Base-by-base conservation (phyloP, 1,140 invertebrate species). In the Micrasema longulum region DNA sequence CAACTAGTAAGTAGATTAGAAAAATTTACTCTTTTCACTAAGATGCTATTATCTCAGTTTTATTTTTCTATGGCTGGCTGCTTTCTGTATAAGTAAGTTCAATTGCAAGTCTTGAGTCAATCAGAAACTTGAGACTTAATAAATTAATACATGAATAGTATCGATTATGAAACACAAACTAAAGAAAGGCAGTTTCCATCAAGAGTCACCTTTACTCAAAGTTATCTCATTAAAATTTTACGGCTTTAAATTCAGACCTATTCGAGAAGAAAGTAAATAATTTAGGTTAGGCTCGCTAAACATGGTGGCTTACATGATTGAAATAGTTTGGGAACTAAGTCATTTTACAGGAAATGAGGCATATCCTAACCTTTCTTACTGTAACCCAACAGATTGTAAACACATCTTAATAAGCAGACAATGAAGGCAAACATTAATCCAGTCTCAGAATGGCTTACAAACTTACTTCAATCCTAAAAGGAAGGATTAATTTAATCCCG, bases 291-390 rank as follows among this genome's bases (percentile, higher is more conserved):
- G 35, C 35, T 52, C 18, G 35, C 55, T 41, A 38, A 60, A 60
- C 55, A 60, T 60, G 55, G 55, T 20, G 55, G 55, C 55, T 60
- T 38, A 38, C 55, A 60, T 60, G 55, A 60, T 60, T 60, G 55
- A 38, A 60, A 60, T 60, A 41, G 55, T 60, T 60, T 31, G 36
- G 4, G 11, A 60, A 60, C 18, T 60, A 60, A 60, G 55, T 60
- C 55, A 60, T 60, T 60, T 60, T 60, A 41, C 12, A 31, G 14
- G 55, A 60, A 22, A 41, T 14, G 36, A 60, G 26, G 11, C 7
- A 38, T 1, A 10, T 60, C 35, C 35, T 12, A 52, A 22, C 18
- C 48, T 9, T 22, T 23, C 10, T 20, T 11, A 12, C 7, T 22
- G 48, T 9, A 3, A 52, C 18, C 18, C 48, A 11, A 11, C 10